phyloP scores from a whole-genome alignment of 2,888 invertebrate genomes.

The Spatulosminthurus flaviceps region DNA sequence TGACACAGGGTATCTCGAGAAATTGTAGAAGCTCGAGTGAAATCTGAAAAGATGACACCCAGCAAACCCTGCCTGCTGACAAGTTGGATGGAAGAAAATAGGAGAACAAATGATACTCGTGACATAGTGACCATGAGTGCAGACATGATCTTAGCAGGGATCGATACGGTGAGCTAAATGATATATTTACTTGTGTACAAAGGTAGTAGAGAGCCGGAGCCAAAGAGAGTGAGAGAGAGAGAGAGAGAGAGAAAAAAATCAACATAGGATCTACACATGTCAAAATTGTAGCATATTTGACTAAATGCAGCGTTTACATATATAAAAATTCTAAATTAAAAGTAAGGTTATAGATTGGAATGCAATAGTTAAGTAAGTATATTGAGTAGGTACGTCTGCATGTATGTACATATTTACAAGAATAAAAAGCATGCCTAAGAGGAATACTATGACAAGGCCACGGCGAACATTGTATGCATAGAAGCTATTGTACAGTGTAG shows the following conservation, averaged over 20 bases:
- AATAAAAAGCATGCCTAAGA: too few relatives aligned
- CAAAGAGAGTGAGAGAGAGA: too few relatives aligned
- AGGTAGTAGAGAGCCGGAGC: too few relatives aligned
- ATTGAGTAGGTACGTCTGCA: too few relatives aligned
- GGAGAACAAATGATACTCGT: constrained; percentile 70
- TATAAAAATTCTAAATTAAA: background rate
- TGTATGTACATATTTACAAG: too few relatives aligned
- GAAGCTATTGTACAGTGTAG: too few relatives aligned
- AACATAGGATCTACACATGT: background rate
- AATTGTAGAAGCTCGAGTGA: constrained; percentile 29
- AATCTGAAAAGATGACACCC: background rate
- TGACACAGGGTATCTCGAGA: constrained; percentile 5
- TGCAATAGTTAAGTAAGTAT: background rate
- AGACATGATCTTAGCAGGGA: constrained; percentile 84
- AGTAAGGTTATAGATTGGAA: background rate
- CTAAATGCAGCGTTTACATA: background rate
- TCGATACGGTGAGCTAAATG: constrained; percentile 77
- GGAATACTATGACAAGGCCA: background rate
- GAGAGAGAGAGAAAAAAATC: too few relatives aligned
- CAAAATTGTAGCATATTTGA: background rate
- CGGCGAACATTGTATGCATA: background rate
- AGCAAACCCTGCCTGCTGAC: constrained; percentile 70
- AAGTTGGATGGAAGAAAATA: constrained; percentile 73
- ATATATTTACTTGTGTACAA: background rate
- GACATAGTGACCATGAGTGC: constrained; percentile 86